These are phyloP conservation scores for Podargus strigoides DNA, from an alignment of 2,797 vertebrate genomes.

Conservation along the genomic window DNA sequence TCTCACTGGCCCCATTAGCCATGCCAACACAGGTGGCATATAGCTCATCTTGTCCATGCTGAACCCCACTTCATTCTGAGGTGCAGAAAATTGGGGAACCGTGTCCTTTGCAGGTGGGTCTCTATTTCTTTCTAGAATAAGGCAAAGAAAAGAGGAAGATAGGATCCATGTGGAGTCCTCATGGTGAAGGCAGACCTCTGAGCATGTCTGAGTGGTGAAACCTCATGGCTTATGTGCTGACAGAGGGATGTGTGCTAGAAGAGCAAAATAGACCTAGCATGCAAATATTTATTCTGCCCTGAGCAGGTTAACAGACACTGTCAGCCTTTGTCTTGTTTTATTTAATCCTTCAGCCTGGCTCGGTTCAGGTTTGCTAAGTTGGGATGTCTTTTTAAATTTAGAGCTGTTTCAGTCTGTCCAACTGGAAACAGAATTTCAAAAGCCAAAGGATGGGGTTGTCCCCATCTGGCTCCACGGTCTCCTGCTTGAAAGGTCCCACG, in stretches of 20 bases:
- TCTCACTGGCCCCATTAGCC: background rate
- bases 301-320: background rate
- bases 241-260: background rate
- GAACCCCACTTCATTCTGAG: background rate
- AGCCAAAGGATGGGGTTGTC: background rate
- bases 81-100: background rate
- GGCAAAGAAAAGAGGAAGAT: background rate
- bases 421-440: background rate
- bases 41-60: accelerated
- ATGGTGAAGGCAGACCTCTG: background rate
- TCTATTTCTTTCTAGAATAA: background rate
- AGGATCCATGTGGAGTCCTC: background rate
- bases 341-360: background rate
- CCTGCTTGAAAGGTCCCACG: background rate
- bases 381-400: background rate
- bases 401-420: background rate
- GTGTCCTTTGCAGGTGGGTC: background rate
- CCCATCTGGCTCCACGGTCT: background rate
- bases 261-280: background rate
- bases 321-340: background rate
- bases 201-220: background rate
- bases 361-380: background rate
- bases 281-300: background rate
- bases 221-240: background rate
- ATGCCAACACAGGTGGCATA: accelerated